Evolutionary conservation across 2,797 vertebrate genomes (phyloP), one percentile per base, ranked within the genome.

Genomic region (Nothura maculosa): DNA sequence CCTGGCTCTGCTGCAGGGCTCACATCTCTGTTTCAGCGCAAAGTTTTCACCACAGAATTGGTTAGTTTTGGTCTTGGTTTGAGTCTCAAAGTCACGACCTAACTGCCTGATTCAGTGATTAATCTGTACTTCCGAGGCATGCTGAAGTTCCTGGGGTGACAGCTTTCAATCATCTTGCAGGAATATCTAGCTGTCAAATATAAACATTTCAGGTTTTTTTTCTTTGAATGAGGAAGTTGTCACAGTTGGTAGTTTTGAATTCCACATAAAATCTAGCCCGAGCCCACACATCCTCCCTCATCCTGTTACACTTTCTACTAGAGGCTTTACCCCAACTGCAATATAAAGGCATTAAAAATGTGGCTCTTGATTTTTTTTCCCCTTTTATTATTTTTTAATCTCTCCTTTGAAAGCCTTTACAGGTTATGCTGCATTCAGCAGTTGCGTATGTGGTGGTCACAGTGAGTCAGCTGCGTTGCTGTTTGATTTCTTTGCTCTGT

Each of bases 201-300:
- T 57, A 43, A 79, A 73, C 36, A 57, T 34, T 62, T 9, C 19
- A 48, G 61, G 34, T 61, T 77, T 85, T 73, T 79, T 81, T 60
- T 74, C 82, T 73, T 75, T 16, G 20, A 50, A 75, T 43, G 24
- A 67, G 42, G 16, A 61, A 50, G 8, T 12, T 76, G 85, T 92
- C 15, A 19, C 22, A 54, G 19, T 60, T 16, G 4, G 6, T 60
- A 74, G 36, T 36, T 92, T 43, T 48, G 47, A 82, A 38, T 87
- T 87, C 3, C 0, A 2, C 1, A 0, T 61, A 54, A 54, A 54
- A 80, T 17, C 24, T 63, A 36, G 18, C 1, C 54, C 24, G 81
- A 36, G 77, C 30, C n/a, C 52, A 14, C 10, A 8, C 30, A 3
- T 10, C 3, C 9, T 2, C 3, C 27, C 19, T 69, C 17, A 30